Conservation (phyloP, 2,797 vertebrate genomes). For the Mastacembelus armatus region DNA sequence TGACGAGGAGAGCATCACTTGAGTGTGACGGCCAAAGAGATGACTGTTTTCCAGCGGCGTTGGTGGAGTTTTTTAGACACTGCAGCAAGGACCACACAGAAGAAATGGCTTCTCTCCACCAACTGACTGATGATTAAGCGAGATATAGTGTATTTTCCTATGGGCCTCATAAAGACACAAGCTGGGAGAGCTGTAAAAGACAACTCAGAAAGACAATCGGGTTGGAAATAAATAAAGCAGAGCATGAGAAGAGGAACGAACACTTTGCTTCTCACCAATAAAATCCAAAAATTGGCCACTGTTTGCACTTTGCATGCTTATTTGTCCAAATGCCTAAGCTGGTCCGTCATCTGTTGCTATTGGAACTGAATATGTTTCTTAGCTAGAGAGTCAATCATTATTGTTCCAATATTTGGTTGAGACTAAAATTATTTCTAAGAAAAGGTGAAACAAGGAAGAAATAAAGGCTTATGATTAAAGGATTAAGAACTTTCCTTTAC, state of each 20-base stretch:
- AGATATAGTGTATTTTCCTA: slow-evolving; percentile 81
- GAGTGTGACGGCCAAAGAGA: slow-evolving; percentile 89
- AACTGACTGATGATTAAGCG: slow-evolving; percentile 78
- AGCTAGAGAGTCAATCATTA: background rate
- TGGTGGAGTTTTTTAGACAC: slow-evolving; percentile 54
- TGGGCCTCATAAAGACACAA: slow-evolving; percentile 76
- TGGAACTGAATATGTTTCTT: slow-evolving; percentile 20
- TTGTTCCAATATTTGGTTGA: slow-evolving; percentile 2
- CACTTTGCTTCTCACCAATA: slow-evolving; percentile 55
- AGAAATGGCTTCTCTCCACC: slow-evolving; percentile 75
- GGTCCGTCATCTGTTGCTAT: slow-evolving; percentile 36
- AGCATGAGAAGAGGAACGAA: slow-evolving; percentile 57
- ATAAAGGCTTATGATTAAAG: slow-evolving; percentile 37
- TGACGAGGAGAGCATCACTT: slow-evolving; percentile 80
- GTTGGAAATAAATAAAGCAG: slow-evolving; percentile 76
- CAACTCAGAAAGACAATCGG: slow-evolving; percentile 73
- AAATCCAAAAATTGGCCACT: slow-evolving; percentile 45
- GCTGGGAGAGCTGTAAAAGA: slow-evolving; percentile 75
- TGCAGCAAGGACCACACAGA: slow-evolving; percentile 90
- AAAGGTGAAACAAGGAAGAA: slow-evolving; percentile 12
- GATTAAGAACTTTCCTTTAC: slow-evolving; percentile 58
- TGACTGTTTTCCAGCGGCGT: slow-evolving; percentile 85
- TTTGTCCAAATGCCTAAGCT: slow-evolving; percentile 55
- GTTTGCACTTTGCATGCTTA: slow-evolving; percentile 46
- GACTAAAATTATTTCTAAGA: slow-evolving; percentile 10